phyloP scores from a whole-genome alignment of 2,888 invertebrate genomes.

The Timandra comae region DNA sequence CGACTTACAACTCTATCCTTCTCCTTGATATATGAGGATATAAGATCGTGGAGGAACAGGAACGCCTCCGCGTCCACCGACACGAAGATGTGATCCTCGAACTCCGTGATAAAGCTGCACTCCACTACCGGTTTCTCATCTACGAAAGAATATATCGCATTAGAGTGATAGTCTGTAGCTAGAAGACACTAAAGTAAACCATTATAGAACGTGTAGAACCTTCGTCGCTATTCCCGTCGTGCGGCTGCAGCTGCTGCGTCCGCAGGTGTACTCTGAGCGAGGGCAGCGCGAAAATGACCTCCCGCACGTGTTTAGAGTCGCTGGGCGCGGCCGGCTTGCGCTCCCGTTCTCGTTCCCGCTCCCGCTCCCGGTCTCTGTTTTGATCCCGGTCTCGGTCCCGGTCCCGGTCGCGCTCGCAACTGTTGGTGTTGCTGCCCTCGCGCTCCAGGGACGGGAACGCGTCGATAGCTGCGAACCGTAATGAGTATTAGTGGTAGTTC shows the following conservation, averaged over 20 bases:
- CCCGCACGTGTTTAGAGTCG: constrained; percentile 82
- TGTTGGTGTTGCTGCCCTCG: constrained; percentile 79
- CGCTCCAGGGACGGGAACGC: constrained; percentile 92
- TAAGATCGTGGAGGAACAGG: constrained; percentile 97
- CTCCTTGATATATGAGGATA: constrained; percentile 96
- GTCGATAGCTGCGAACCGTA: constrained; percentile 82
- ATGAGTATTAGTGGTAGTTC: too few relatives aligned
- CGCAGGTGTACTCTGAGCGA: constrained; percentile 94
- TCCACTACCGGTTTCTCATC: constrained; percentile 92
- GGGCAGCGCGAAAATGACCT: constrained; percentile 97
- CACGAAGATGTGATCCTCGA: constrained; percentile 98
- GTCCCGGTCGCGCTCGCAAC: constrained; percentile 77
- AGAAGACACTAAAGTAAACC: too few relatives aligned
- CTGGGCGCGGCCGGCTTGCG: constrained; percentile 38
- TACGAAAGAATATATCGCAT: constrained; percentile 47
- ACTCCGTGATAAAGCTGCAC: constrained; percentile 98
- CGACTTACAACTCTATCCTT: constrained; percentile 86
- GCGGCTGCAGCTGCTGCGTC: constrained; percentile 92
- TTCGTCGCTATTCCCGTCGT: constrained; percentile 59
- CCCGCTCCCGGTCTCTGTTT: too few relatives aligned
- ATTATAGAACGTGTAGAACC: too few relatives aligned
- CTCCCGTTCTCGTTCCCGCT: constrained; percentile 71
- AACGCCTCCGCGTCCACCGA: constrained; percentile 99
- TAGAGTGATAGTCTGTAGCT: too few relatives aligned
- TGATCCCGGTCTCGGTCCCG: constrained; percentile 67